Evolutionary conservation across 1,140 invertebrate genomes (phyloP), one percentile per base, ranked within the genome.

Genomic region (Diprion similis): DNA sequence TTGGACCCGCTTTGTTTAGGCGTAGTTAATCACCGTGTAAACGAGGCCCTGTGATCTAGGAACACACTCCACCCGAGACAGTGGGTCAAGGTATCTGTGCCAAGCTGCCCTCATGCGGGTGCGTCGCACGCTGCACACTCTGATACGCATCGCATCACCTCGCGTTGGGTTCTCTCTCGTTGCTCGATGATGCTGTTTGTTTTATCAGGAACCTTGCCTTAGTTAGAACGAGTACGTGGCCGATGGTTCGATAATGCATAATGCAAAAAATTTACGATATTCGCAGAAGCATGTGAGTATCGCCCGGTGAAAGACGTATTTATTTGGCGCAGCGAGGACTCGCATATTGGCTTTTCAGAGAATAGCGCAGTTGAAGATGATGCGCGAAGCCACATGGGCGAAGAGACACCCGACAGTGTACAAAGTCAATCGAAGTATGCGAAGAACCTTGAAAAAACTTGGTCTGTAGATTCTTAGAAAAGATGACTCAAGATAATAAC

Each of bases 41-140:
- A 59, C 51, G 51, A 59, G 51, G n/a, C n/a, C 4, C 11, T 59
- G 51, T 59, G 51, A 17, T 59, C 51, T 59, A 59, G 51, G 51
- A 59, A 17, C 3, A 59, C 51, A 59, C 51, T 15, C 51, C n/a
- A 83, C 80, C 78, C 59, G 71, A 77, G 73, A 83, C 81, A 85
- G 81, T 85, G 74, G 82, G 85, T 86, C 86, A 88, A 87, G 86
- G 86, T 88, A 87, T 87, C 81, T 87, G 70, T 84, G 82, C 82
- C 82, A 86, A 75, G 77, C 76, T 80, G 85, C 86, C 86, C 86
- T 86, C 86, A 88, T 88, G 86, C 86, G 86, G 86, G 86, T 76
- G 71, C 75, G 79, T 77, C 73, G 73, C 80, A 17, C 11, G 51
- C 51, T 17, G n/a, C 81, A 82, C 78, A 77, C 75, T 80, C 83